Conservation (phyloP, 2,113 vertebrate genomes). For the Halcyon senegalensis region DNA sequence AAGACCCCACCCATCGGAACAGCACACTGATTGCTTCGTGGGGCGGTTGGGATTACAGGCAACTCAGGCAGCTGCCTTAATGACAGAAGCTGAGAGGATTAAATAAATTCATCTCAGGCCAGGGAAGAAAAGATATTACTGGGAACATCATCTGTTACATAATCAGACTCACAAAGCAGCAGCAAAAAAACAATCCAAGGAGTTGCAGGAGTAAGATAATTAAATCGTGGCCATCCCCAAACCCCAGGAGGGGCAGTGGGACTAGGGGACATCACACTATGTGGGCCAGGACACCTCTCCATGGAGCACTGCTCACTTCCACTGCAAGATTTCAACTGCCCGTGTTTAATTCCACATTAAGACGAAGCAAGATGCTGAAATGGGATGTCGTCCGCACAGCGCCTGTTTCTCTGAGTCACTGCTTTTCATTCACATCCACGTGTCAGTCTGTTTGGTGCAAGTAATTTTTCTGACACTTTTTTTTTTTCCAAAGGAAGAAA, state of each 20-base stretch:
- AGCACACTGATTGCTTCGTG: background rate
- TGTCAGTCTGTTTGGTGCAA: background rate
- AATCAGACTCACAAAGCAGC: conserved; percentile 5
- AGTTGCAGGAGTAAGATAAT: background rate
- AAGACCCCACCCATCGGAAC: background rate
- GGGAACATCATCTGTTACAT: background rate
- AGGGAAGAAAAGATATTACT: background rate
- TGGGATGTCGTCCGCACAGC: background rate
- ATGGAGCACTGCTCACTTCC: background rate
- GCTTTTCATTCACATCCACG: background rate
- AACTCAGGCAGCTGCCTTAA: conserved; percentile 12
- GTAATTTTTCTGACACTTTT: background rate
- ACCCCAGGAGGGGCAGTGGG: background rate
- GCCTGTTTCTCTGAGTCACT: background rate
- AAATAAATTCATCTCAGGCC: conserved; percentile 33
- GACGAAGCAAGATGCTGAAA: background rate
- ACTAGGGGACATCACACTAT: background rate
- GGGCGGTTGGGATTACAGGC: background rate
- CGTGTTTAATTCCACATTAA: accelerated
- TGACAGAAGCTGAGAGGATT: conserved; percentile 49
- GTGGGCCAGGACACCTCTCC: background rate
- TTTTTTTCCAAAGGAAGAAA: background rate
- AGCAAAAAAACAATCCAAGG: background rate
- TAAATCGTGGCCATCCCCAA: background rate
- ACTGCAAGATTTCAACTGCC: background rate